Evolutionary conservation across 1,140 invertebrate genomes (phyloP), one percentile per base, ranked within the genome.

Genomic region (Scaptomyza montana): DNA sequence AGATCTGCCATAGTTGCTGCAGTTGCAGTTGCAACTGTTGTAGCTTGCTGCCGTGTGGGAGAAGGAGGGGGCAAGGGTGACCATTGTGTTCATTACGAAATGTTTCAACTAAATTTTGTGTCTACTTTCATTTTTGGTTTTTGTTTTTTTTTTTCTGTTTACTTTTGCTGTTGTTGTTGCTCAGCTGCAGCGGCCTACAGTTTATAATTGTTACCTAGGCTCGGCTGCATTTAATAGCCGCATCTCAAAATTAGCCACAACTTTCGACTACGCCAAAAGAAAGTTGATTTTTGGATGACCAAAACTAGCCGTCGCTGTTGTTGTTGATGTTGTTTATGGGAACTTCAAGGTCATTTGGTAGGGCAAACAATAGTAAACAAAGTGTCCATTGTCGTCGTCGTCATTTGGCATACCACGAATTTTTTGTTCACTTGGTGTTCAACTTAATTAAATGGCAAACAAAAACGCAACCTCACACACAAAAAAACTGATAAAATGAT

Each of bases 381-480:
- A 33, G 30, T 73, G 54, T 64, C 60, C 50, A 68, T 57, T 49
- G 55, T 61, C 63, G 21, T 25, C 21, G 25, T 45, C 46, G 60
- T 57, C 57, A 30, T 61, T 7, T 68, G 62, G 49, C 54, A 74
- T 74, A 56, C 66, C 72, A 71, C 62, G 66, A 75, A 78, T 62
- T 51, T 59, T 61, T 36, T 61, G 73, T 72, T 66, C 71, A 66
- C 57, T 66, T 62, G 76, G 66, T 81, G 80, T 87, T 89, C 82
- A 82, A 82, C 78, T 89, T 87, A 87, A 87, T 87, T 87, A 87
- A 89, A 87, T 89, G 78, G 78, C 84, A 87, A 87, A 87, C 84
- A 86, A 61, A 66, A 86, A 64, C 53, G 54, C 71, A 62, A 76
- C 63, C 60, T 61, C 60, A 61, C 19, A 53, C 64, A 73, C 61